Percentiles rank a stretch among this genome's conserved stretches.
Conservation (phyloP, 2,113 vertebrate species). For the Oxyura jamaicensis region DNA sequence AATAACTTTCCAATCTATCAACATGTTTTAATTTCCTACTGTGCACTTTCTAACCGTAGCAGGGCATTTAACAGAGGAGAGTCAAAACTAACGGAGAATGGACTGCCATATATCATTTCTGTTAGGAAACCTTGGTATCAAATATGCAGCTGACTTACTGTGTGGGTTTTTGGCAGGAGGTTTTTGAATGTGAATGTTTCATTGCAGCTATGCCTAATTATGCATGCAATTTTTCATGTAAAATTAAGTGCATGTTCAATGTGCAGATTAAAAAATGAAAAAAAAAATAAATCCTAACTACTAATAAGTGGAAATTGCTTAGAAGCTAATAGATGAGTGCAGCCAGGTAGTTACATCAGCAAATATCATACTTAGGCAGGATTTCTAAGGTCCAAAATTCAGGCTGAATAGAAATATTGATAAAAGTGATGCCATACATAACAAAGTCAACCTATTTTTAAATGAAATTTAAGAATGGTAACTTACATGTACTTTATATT, state of each 20-base stretch:
- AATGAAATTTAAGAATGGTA: background rate
- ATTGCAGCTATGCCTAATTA: background rate
- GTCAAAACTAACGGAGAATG: background rate
- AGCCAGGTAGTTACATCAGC: background rate
- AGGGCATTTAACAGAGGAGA: conserved; percentile 27
- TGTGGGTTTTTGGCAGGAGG: background rate
- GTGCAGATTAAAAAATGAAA: background rate
- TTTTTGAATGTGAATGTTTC: background rate
- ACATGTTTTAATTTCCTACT: conserved; percentile 71
- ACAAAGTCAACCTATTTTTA: background rate
- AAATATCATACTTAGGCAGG: background rate
- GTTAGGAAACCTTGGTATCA: background rate
- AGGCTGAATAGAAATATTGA: background rate
- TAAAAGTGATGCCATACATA: conserved; percentile 2
- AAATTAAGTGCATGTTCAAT: background rate
- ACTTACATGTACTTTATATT: background rate
- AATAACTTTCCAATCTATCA: conserved; percentile 73
- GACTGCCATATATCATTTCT: background rate
- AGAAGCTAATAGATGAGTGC: background rate
- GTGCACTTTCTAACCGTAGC: background rate
- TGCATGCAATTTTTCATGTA: background rate
- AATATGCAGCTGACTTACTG: background rate
- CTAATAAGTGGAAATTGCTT: background rate
- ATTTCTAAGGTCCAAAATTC: background rate
- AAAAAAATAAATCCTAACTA: background rate